Evolutionary conservation across 2,888 invertebrate species (phyloP), one percentile per base, ranked within the genome.

Genomic region (Pocota personata): DNA sequence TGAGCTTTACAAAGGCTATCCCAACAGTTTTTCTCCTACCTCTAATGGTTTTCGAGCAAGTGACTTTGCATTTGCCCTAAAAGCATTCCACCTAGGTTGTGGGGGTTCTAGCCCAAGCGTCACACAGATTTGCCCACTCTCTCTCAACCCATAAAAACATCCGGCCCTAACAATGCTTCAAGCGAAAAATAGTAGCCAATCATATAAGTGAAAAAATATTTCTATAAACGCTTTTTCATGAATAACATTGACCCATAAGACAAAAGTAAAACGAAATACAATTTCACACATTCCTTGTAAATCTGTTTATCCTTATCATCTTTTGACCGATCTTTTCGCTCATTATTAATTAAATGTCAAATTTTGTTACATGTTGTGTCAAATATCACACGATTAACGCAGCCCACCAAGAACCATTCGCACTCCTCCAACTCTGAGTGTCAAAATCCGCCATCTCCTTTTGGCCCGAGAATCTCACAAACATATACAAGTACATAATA

Each of bases 341-440:
- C 27, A 58, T 83, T 83, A 83, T 83, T 83, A 83, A 83, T 83
- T 67, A 83, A 82, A 78, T 71, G 72, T 77, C 82, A 82, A 82
- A 72, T 37, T 77, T 78, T 62, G 37, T 77, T 58, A 58, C 67
- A 67, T 77, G 58, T 50, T 62, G 73, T 78, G 67, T 83, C 73
- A 82, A 82, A 82, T 77, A 72, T 60, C 77, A 62, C 62, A 73
- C 78, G 78, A 78, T 72, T 67, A 72, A 60, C 52, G 57, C 43
- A 52, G 40, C 69, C 58, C 50, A 60, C 46, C 37, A 73, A 52
- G 35, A 57, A 50, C 32, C 35, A 32, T n/a, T 8, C 35, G 16
- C 32, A 40, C 19, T 32, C 48, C 50, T 46, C 52, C 75, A 71
- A 16, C 27, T 60, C 48, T 6, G n/a, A 2, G 40, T 52, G 46